phyloP scores from a whole-genome alignment of 1,140 invertebrate species.

The Sinonovacula constricta region DNA sequence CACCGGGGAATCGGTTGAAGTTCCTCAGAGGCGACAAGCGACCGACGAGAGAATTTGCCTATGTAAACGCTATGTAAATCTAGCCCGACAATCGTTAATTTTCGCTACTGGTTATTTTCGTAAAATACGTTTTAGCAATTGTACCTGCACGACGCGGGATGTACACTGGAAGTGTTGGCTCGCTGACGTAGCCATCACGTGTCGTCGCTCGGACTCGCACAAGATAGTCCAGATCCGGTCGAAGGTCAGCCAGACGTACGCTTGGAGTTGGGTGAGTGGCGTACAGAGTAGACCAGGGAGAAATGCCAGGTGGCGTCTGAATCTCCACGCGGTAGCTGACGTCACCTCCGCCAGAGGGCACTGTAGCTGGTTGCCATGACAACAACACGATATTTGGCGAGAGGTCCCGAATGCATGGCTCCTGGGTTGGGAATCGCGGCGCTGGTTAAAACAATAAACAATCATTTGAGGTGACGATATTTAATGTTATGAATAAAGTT shows the following conservation, averaged over 20 bases:
- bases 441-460: no score
- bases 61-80: no score
- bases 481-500: no score
- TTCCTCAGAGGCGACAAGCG: no score
- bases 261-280: slow-evolving; percentile 48
- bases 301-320: slow-evolving; percentile 65
- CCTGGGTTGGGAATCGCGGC: slow-evolving; percentile 57
- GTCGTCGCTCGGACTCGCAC: slow-evolving; percentile 72
- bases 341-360: slow-evolving; percentile 39
- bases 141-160: slow-evolving; percentile 69
- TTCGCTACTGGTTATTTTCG: no score
- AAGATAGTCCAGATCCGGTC: slow-evolving; percentile 79
- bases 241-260: slow-evolving; percentile 80
- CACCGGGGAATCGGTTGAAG: no score
- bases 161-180: slow-evolving; percentile 79
- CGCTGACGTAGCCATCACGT: slow-evolving; percentile 66
- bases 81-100: no score
- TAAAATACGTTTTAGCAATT: no score
- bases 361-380: slow-evolving; percentile 62
- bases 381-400: slow-evolving; percentile 58
- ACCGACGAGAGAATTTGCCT: no score
- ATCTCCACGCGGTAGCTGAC: slow-evolving; percentile 64
- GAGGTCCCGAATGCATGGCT: slow-evolving; percentile 65
- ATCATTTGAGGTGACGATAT: no score
- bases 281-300: slow-evolving; percentile 63